phyloP scores from a whole-genome alignment of 1,140 invertebrate genomes.

The Rhynchophorus ferrugineus region DNA sequence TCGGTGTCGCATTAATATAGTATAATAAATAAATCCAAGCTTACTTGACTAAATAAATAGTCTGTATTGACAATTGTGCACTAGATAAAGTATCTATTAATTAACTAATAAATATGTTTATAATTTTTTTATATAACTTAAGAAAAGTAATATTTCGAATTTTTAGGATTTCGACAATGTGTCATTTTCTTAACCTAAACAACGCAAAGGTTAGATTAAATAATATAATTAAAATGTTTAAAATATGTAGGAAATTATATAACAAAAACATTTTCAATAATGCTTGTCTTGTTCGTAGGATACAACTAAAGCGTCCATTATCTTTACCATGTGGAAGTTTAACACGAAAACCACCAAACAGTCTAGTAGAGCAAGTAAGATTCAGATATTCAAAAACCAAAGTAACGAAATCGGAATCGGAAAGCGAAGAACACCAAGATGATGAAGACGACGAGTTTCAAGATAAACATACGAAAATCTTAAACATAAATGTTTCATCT shows the following conservation, averaged over 20 bases:
- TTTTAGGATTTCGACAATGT: too few species aligned
- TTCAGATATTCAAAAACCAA: conserved; percentile 19
- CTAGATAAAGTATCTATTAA: too few species aligned
- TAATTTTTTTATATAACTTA: too few species aligned
- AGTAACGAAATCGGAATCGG: conserved; percentile 10
- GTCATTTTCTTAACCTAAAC: too few species aligned
- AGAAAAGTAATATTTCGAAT: too few species aligned
- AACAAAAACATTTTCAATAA: not conserved
- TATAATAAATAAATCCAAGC: too few species aligned
- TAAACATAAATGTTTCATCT: conserved; percentile 52
- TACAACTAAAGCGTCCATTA: not conserved
- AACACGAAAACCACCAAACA: not conserved
- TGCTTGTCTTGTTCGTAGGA: not conserved
- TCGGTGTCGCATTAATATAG: not conserved
- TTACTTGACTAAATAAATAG: too few species aligned
- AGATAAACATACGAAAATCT: conserved; percentile 48
- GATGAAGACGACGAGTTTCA: conserved; percentile 34
- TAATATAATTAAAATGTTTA: not conserved
- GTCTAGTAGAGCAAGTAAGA: too few species aligned
- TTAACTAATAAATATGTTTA: too few species aligned
- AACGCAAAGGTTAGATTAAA: too few species aligned
- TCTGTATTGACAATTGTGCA: too few species aligned
- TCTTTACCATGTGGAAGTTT: not conserved
- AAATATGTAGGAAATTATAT: not conserved
- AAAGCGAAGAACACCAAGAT: conserved; percentile 31